Percentiles rank a stretch among this genome's conserved stretches.
phyloP scores from a whole-genome alignment of 1,140 invertebrate genomes.

The Dendroctonus ponderosae region DNA sequence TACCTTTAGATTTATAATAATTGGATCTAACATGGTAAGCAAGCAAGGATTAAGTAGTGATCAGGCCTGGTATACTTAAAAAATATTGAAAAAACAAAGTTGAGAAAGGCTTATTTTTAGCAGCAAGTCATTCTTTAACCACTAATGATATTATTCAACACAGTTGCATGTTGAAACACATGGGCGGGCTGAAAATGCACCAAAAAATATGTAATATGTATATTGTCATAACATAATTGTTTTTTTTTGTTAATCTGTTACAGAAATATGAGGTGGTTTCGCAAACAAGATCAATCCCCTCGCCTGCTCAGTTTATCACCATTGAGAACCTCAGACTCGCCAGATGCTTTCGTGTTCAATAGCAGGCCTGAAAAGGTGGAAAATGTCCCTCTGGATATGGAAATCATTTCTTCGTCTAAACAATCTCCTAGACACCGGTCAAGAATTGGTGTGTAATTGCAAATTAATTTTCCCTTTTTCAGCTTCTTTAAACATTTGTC shows the following conservation, averaged over 20 bases:
- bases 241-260: neutral
- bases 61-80: too few species aligned
- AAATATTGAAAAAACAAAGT: neutral
- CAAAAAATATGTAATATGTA: neutral
- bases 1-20: too few species aligned
- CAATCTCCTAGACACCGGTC: conserved; percentile 50
- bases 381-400: conserved; percentile 26
- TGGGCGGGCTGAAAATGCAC: neutral
- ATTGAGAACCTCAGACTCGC: conserved; percentile 49
- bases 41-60: too few species aligned
- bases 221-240: neutral
- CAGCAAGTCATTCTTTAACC: conserved; percentile 1
- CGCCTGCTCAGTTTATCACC: conserved; percentile 68
- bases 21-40: too few species aligned
- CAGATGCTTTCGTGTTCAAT: conserved; percentile 15
- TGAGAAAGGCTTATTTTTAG: neutral
- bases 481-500: conserved; percentile 21
- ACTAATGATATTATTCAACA: conserved; percentile 11
- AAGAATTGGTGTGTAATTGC: conserved; percentile 51
- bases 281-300: conserved; percentile 63
- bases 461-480: conserved; percentile 7
- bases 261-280: conserved; percentile 68
- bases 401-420: conserved; percentile 36
- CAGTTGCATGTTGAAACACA: conserved; percentile 4
- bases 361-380: neutral